phyloP scores from a whole-genome alignment of 2,888 invertebrate species.

The Parnassius smintheus region DNA sequence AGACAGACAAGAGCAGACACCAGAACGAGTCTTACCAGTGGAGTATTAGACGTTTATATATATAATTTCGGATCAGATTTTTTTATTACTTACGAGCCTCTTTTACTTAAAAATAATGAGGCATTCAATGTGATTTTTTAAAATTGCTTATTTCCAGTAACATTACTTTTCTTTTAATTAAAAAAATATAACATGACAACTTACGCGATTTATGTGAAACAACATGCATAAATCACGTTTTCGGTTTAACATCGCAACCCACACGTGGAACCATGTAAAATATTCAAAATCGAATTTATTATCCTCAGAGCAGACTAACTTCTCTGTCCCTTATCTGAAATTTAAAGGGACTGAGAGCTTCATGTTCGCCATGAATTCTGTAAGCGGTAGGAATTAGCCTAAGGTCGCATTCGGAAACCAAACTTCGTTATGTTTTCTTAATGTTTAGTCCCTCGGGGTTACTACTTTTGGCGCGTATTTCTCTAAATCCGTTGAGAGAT shows the following conservation, averaged over 20 bases:
- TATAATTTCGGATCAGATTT: too few species aligned
- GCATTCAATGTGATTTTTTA: too few species aligned
- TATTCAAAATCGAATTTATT: constrained; percentile 26
- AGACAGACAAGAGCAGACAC: constrained; percentile 29
- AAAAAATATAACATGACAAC: too few species aligned
- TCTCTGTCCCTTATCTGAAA: constrained; percentile 24
- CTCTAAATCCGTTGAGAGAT: constrained; percentile 21
- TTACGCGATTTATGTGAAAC: too few species aligned
- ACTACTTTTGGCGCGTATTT: constrained; percentile 15
- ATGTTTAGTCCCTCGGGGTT: constrained; percentile 17
- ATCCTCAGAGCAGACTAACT: constrained; percentile 22
- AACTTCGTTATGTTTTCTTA: constrained; percentile 29
- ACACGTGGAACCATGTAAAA: constrained; percentile 16
- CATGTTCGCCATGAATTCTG: constrained; percentile 22
- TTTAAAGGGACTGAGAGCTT: constrained; percentile 23
- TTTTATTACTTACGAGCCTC: too few species aligned
- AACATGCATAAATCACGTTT: neutral
- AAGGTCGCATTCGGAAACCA: constrained; percentile 26
- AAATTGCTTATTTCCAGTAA: too few species aligned
- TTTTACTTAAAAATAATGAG: too few species aligned
- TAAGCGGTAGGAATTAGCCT: constrained; percentile 25
- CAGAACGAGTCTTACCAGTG: constrained; percentile 28
- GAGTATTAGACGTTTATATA: too few species aligned
- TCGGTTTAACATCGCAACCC: constrained; percentile 7
- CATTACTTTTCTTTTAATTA: too few species aligned